Evolutionary conservation across 2,113 vertebrate species (phyloP), one percentile per base, ranked within the genome.

Genomic region (Rhynchomys soricoides): DNA sequence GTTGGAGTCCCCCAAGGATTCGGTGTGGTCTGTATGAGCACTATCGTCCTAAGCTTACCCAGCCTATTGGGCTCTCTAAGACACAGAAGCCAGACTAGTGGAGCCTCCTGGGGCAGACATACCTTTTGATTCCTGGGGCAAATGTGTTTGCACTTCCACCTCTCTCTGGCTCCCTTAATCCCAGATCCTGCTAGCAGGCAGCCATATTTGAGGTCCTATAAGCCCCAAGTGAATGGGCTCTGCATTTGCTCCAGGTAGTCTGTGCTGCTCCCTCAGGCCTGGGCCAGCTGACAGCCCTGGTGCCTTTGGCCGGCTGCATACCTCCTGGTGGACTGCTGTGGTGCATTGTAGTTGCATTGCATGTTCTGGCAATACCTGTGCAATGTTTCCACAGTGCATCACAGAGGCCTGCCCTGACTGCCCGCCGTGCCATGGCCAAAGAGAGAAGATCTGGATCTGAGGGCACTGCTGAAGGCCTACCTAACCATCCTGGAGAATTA

Each of bases 331-430:
- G 97, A 97, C 98, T 86, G 98, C 99, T 98, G 98, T 94, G 98
- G 99, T 99, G 99, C 99, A 99, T 99, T 99, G 99, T 99, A 99
- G 99, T 99, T 99, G 99, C 99, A 99, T 99, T 99, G 99, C 99
- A 99, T 99, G 99, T 99, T 99, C 98, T 98, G 98, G 97, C 97
- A 96, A 97, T 97, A 97, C 93, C 97, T 98, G 98, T 99, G 99
- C 99, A 99, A 99, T 99, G 99, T 99, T 99, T 98, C 99, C 99
- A 99, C 99, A 99, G 99, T 99, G 99, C 99, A 99, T 98, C 98
- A 98, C 99, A 99, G 99, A 99, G 99, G 99, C 99, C 85, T 98
- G 98, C 98, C 97, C 97, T 0, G 64, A 45, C 90, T 29, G 1
- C 91, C 75, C 22, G 4, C 40, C 40, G 1, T 1, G 8, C n/a